Percentiles rank a stretch among this genome's conserved stretches.
These are phyloP conservation scores for Merluccius polli DNA, from an alignment of 2,797 vertebrate genomes.

Conservation along the genomic window DNA sequence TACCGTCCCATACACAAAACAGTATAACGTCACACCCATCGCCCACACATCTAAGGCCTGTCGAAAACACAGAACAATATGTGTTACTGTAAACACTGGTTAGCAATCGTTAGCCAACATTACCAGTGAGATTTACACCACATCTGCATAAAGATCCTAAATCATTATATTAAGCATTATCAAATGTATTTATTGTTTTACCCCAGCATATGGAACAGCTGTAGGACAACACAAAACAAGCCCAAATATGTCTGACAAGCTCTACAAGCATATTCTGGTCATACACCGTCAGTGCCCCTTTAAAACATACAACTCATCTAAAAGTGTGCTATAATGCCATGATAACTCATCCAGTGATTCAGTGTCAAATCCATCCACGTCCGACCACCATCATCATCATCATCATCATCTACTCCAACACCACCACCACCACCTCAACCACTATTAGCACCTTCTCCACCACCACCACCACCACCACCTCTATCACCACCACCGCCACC, in stretches of 20 bases:
- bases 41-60: constrained; percentile 97
- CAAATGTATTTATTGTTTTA: background rate
- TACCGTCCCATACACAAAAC: constrained; percentile 92
- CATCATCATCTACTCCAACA: too few relatives aligned
- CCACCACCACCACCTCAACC: background rate
- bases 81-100: background rate
- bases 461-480: too few relatives aligned
- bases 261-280: too few relatives aligned
- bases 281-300: too few relatives aligned
- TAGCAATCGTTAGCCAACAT: background rate
- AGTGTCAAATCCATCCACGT: background rate
- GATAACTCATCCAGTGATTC: too few relatives aligned
- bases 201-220: background rate
- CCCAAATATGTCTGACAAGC: background rate
- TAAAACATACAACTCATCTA: too few relatives aligned
- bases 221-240: background rate
- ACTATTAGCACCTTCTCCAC: background rate
- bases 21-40: constrained; percentile 91
- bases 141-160: background rate
- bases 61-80: constrained; percentile 22
- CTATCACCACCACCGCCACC: background rate
- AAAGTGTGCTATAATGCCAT: too few relatives aligned
- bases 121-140: background rate
- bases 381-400: too few relatives aligned
- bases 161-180: background rate